Conservation (phyloP, 2,113 vertebrate species). For the Ailurus styani region DNA sequence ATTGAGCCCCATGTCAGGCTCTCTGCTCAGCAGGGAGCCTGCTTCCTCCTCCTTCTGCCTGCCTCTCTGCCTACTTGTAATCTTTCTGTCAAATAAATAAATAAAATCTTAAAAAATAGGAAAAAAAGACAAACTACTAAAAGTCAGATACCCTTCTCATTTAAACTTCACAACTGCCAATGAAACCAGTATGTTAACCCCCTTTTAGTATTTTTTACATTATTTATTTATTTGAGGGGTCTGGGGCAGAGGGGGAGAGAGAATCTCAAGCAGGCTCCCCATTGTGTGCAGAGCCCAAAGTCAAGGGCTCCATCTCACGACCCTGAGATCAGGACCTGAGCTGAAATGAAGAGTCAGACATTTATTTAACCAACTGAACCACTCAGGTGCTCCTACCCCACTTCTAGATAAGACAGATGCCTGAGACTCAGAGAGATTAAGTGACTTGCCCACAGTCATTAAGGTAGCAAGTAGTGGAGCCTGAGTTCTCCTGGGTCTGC, state of each 20-base stretch:
- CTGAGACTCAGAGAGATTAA: background rate
- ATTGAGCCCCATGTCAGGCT: too few species aligned
- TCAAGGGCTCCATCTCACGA: background rate
- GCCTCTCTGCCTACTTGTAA: too few species aligned
- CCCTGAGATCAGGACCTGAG: background rate
- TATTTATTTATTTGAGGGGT: background rate
- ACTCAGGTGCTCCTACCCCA: background rate
- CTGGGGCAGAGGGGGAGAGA: background rate
- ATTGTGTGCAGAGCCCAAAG: background rate
- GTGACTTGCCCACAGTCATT: background rate
- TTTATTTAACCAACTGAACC: background rate
- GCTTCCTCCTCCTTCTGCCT: too few species aligned
- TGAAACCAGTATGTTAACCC: background rate
- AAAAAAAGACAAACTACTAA: background rate
- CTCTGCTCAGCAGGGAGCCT: too few species aligned
- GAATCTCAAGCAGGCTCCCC: background rate
- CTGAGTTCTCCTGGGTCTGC: background rate
- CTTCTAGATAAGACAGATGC: background rate
- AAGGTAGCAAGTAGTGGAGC: background rate
- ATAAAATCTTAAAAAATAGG: too few species aligned
- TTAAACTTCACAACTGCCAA: background rate
- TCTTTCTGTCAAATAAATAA: too few species aligned
- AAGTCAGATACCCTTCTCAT: background rate
- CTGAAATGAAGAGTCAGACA: background rate
- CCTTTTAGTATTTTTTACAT: background rate